These are phyloP conservation scores for Sarcoramphus papa DNA, from an alignment of 2,797 vertebrate species.

Conservation along the genomic window DNA sequence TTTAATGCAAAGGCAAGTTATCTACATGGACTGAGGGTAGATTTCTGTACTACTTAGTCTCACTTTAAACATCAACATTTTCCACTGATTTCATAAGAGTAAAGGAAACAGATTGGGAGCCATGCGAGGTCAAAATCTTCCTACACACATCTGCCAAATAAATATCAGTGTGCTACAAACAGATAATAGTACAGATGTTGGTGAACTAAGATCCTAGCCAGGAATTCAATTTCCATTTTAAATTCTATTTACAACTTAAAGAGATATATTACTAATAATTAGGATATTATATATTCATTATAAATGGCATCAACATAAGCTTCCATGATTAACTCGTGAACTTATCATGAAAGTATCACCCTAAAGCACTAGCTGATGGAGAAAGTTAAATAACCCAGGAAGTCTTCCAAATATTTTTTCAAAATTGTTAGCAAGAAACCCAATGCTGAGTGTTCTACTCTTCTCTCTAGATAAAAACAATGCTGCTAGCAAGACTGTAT, in stretches of 20 bases:
- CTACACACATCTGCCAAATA: neutral
- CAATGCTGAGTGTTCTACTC: neutral
- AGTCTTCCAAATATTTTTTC: neutral
- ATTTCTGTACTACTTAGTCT: neutral
- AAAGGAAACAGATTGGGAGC: neutral
- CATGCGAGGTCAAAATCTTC: neutral
- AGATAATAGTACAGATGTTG: neutral
- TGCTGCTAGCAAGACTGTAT: neutral
- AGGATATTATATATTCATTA: neutral
- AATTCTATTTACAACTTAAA: neutral
- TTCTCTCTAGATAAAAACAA: neutral
- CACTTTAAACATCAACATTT: neutral
- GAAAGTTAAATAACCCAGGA: neutral
- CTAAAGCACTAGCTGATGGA: neutral
- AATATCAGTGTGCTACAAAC: neutral
- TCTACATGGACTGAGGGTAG: neutral
- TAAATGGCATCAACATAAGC: neutral
- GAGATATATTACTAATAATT: neutral
- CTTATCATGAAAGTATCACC: neutral
- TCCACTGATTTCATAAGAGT: neutral
- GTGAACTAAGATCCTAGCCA: neutral
- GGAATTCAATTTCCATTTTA: neutral
- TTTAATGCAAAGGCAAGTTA: neutral
- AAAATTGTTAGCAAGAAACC: neutral
- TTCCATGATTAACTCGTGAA: neutral